These are phyloP conservation scores for Tridacna gigas DNA, from an alignment of 2,888 invertebrate species.

Conservation along the genomic window DNA sequence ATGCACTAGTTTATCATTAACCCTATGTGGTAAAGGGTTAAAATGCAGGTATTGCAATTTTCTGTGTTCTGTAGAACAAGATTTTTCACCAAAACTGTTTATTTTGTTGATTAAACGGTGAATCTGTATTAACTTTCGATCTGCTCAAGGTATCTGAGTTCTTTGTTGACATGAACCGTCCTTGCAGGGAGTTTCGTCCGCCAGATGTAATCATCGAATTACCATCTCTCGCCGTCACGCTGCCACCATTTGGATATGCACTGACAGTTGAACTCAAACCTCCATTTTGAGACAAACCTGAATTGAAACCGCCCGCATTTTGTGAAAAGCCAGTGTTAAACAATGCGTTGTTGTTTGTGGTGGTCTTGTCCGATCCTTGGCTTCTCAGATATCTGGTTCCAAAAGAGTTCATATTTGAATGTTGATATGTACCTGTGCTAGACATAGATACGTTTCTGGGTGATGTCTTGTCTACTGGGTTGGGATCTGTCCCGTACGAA, in stretches of 20 bases:
- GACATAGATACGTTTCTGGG: conserved; percentile 55
- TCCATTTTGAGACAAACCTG: conserved; percentile 13
- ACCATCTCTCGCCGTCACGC: neutral
- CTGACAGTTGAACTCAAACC: neutral
- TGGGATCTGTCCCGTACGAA: conserved; percentile 38
- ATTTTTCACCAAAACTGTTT: conserved; percentile 31
- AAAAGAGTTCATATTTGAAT: conserved; percentile 20
- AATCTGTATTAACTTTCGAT: conserved; percentile 13
- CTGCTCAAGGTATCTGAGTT: conserved; percentile 7
- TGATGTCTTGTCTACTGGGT: conserved; percentile 34
- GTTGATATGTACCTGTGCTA: conserved; percentile 46
- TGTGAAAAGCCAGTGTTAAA: conserved; percentile 38
- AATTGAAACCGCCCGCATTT: neutral
- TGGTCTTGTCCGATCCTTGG: conserved; percentile 33
- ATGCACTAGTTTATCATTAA: neutral
- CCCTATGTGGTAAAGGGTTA: no score
- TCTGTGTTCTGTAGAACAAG: neutral
- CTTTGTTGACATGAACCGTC: conserved; percentile 16
- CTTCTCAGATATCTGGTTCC: conserved; percentile 22
- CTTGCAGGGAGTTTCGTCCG: neutral
- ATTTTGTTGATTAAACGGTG: conserved; percentile 17
- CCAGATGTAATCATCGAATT: conserved; percentile 20
- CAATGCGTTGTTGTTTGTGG: conserved; percentile 31
- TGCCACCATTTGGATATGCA: conserved; percentile 33
- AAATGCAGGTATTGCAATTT: conserved; percentile 3